A percentile compares a stretch with the other conserved stretches of the same genome.
phyloP scores from a whole-genome alignment of 2,797 vertebrate species.

The Thripadectes ignobilis region DNA sequence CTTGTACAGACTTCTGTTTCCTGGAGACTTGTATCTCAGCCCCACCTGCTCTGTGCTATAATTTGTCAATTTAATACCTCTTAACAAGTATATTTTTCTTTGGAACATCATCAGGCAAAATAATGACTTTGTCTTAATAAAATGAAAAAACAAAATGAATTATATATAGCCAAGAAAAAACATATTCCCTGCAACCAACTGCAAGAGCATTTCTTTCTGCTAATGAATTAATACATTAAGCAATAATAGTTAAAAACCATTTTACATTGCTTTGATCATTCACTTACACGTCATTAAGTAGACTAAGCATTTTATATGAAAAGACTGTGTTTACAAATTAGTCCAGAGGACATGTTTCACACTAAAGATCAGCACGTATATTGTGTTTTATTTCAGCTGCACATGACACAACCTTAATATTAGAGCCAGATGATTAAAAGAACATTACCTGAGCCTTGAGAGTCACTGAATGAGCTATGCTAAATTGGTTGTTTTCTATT shows the following conservation, averaged over 20 bases:
- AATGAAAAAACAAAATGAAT: conserved; percentile 55
- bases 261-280: conserved; percentile 76
- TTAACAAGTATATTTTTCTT: conserved; percentile 66
- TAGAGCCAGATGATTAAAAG: conserved; percentile 97
- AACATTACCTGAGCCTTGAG: conserved; percentile 95
- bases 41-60: conserved; percentile 8
- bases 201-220: conserved; percentile 26
- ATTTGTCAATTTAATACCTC: conserved; percentile 63
- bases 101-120: conserved; percentile 49
- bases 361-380: conserved; percentile 77
- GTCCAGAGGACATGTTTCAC: conserved; percentile 73
- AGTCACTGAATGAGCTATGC: conserved; percentile 96
- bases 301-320: conserved; percentile 76
- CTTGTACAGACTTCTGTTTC: conserved; percentile 29
- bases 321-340: conserved; percentile 82
- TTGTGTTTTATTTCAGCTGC: conserved; percentile 79
- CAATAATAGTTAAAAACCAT: conserved; percentile 72
- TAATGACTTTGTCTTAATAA: conserved; percentile 61
- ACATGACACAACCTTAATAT: conserved; percentile 86
- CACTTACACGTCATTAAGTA: conserved; percentile 76
- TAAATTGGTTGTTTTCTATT: conserved; percentile 98
- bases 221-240: conserved; percentile 78
- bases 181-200: conserved; percentile 32
- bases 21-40: conserved; percentile 14
- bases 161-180: conserved; percentile 51